Percentiles rank a stretch among this genome's conserved stretches.
These are phyloP conservation scores for Lampris megalopsis DNA, from an alignment of 2,113 vertebrate genomes.

Conservation along the genomic window DNA sequence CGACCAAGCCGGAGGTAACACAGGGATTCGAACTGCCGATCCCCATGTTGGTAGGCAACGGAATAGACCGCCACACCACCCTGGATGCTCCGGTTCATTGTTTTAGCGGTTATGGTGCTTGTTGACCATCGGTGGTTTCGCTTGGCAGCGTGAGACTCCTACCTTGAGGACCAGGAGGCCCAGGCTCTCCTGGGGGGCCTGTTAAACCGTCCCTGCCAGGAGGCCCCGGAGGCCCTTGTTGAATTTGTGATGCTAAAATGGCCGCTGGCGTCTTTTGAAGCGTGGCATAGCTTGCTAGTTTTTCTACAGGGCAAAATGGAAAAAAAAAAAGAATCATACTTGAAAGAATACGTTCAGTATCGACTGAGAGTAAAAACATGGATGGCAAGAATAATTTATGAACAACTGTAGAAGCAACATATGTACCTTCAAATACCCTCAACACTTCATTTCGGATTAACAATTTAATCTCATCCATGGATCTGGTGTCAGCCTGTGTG, in stretches of 20 bases:
- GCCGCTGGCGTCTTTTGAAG: slow-evolving; percentile 90
- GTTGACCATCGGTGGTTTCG: slow-evolving; percentile 26
- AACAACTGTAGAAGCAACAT: neutral
- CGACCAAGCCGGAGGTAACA: no score
- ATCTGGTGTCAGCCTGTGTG: slow-evolving; percentile 84
- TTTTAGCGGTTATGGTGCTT: slow-evolving; percentile 16
- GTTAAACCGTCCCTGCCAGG: slow-evolving; percentile 92
- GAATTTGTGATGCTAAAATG: slow-evolving; percentile 88
- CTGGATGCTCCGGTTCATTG: no score
- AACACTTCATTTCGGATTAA: slow-evolving; percentile 92
- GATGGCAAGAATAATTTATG: neutral
- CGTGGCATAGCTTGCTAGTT: slow-evolving; percentile 82
- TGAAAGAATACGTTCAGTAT: neutral
- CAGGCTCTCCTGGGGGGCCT: slow-evolving; percentile 90
- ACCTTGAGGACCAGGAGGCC: slow-evolving; percentile 91
- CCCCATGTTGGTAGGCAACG: no score
- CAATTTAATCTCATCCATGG: slow-evolving; percentile 92
- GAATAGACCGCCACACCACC: neutral
- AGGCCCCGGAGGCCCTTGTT: slow-evolving; percentile 88
- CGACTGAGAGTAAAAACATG: no score
- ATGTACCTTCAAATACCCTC: slow-evolving; percentile 92
- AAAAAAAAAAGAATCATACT: slow-evolving; percentile 24
- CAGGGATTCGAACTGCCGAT: no score
- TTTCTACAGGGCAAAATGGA: slow-evolving; percentile 66
- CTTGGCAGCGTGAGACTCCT: slow-evolving; percentile 65